Conservation (phyloP, 2,888 invertebrate genomes). For the Pyrrhia umbra region DNA sequence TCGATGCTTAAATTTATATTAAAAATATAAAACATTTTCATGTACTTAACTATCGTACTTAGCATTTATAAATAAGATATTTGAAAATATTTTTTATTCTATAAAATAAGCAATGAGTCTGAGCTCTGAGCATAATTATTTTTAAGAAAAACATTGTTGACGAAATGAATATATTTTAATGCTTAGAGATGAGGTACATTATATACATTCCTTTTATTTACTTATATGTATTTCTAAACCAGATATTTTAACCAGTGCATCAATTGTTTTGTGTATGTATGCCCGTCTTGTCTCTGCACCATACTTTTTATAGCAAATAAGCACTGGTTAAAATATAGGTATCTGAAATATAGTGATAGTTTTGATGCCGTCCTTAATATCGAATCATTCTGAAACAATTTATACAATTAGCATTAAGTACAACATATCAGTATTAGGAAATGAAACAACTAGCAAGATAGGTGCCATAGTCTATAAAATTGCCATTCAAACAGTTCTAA, state of each 20-base stretch:
- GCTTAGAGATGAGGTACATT: conserved; percentile 39
- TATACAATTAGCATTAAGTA: conserved; percentile 69
- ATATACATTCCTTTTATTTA: conserved; percentile 53
- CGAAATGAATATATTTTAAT: conserved; percentile 32
- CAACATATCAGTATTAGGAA: conserved; percentile 81
- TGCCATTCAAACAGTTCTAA: conserved; percentile 42
- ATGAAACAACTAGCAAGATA: conserved; percentile 65
- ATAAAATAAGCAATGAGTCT: conserved; percentile 24
- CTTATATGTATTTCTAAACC: background rate
- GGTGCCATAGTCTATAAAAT: conserved; percentile 75
- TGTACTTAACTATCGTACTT: conserved; percentile 55
- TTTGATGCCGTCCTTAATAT: conserved; percentile 71
- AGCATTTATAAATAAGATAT: conserved; percentile 32
- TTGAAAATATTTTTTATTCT: conserved; percentile 27
- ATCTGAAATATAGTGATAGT: conserved; percentile 53
- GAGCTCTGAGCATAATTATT: conserved; percentile 46
- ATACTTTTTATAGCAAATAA: too few species aligned
- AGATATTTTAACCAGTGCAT: background rate
- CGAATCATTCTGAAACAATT: conserved; percentile 40
- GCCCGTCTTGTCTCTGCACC: too few species aligned
- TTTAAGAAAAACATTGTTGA: conserved; percentile 23
- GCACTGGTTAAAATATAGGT: conserved; percentile 25
- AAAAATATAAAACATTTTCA: conserved; percentile 19
- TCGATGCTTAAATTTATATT: conserved; percentile 43
- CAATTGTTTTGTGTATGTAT: too few species aligned